These are phyloP conservation scores for Callosobruchus maculatus DNA, from an alignment of 2,888 invertebrate genomes.

Conservation along the genomic window DNA sequence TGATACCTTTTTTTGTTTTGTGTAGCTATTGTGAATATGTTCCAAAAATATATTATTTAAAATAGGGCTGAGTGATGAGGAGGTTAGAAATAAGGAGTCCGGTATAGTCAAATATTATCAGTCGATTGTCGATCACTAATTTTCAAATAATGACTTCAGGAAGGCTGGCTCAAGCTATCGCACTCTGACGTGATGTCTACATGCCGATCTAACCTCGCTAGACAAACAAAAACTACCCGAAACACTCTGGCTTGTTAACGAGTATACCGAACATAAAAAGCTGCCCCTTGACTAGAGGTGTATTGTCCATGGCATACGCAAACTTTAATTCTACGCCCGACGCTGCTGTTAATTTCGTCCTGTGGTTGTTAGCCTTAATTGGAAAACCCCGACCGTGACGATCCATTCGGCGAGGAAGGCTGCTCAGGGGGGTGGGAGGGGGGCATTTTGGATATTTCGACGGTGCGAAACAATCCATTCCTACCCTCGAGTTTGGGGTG, in stretches of 20 bases:
- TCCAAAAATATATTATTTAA: too few species aligned
- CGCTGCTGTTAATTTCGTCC: background rate
- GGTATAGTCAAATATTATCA: too few species aligned
- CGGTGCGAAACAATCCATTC: background rate
- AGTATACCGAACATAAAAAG: background rate
- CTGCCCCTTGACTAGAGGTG: background rate
- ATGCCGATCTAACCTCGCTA: background rate
- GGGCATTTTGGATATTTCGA: background rate
- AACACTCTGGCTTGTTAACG: background rate
- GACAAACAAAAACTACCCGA: background rate
- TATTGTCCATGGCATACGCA: background rate
- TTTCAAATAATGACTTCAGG: too few species aligned
- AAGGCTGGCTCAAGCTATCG: too few species aligned
- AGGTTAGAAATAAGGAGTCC: too few species aligned
- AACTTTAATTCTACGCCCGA: background rate
- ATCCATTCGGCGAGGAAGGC: background rate
- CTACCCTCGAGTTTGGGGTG: background rate
- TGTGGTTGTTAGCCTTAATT: background rate
- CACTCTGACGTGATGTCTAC: too few species aligned
- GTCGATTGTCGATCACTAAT: too few species aligned
- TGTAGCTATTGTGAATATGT: too few species aligned
- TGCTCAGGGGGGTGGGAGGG: background rate
- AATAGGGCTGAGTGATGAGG: too few species aligned
- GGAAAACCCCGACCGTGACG: background rate
- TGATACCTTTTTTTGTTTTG: too few species aligned